These are phyloP conservation scores for Cuniculus paca DNA, from an alignment of 2,797 vertebrate species.

Conservation along the genomic window DNA sequence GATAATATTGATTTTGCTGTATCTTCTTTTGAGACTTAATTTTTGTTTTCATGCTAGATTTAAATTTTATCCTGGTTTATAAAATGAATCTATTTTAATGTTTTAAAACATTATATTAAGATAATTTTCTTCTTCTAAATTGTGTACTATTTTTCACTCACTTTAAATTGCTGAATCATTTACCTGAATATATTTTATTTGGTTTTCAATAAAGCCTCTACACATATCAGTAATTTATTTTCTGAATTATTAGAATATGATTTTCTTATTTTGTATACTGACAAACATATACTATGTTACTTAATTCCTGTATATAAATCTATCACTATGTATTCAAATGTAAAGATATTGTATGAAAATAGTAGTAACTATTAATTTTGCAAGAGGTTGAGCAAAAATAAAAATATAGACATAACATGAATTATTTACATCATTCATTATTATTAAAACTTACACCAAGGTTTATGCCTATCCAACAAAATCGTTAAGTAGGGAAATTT, in stretches of 20 bases:
- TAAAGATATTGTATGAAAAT: background rate
- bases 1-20: slow-evolving; percentile 70
- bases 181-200: background rate
- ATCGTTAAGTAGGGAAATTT: background rate
- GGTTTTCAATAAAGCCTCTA: background rate
- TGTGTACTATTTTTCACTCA: slow-evolving; percentile 52
- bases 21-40: slow-evolving; percentile 52
- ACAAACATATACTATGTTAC: background rate
- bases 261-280: background rate
- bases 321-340: background rate
- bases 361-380: background rate
- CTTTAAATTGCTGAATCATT: slow-evolving; percentile 50
- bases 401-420: background rate
- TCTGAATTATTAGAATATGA: background rate
- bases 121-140: slow-evolving; percentile 13
- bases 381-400: background rate
- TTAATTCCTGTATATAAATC: background rate
- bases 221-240: slow-evolving; percentile 21
- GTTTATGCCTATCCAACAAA: background rate
- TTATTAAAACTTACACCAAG: background rate
- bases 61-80: slow-evolving; percentile 69
- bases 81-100: slow-evolving; percentile 35
- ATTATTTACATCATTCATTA: background rate
- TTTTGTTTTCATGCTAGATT: slow-evolving; percentile 68
- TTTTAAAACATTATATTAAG: slow-evolving; percentile 49